phyloP scores from a whole-genome alignment of 2,888 invertebrate species.

The Caenorhabditis sinica region DNA sequence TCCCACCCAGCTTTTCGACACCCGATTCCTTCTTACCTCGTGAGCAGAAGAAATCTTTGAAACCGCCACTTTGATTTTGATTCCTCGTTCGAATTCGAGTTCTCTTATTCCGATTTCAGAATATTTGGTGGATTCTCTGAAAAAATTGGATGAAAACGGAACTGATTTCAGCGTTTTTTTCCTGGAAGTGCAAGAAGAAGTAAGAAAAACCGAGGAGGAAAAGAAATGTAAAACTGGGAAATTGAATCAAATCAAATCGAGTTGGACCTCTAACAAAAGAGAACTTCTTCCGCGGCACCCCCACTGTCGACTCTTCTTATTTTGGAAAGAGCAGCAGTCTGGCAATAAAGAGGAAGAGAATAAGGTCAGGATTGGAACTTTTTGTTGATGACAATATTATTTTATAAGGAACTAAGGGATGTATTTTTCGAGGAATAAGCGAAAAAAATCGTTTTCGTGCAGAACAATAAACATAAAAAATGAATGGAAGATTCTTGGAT shows the following conservation, averaged over 20 bases:
- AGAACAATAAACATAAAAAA: background rate
- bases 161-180: conserved; percentile 14
- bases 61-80: conserved; percentile 36
- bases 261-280: conserved; percentile 28
- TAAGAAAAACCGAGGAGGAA: conserved; percentile 13
- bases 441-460: conserved; percentile 10
- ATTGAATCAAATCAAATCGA: conserved; percentile 38
- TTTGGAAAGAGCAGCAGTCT: conserved; percentile 16
- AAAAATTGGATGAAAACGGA: background rate
- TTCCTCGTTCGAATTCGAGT: background rate
- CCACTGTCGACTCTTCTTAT: conserved; percentile 1
- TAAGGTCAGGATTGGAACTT: conserved; percentile 19
- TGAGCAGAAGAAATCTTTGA: conserved; percentile 32
- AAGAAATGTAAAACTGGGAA: conserved; percentile 21
- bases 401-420: background rate
- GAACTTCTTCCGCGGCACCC: conserved; percentile 9
- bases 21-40: conserved; percentile 16
- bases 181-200: conserved; percentile 29
- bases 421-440: background rate
- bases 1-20: conserved; percentile 8
- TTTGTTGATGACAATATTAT: conserved; percentile 27
- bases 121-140: conserved; percentile 11
- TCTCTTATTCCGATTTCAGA: background rate
- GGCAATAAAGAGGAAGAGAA: conserved; percentile 5
- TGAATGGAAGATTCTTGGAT: background rate